A percentile compares a stretch with the other conserved stretches of the same genome.
Conservation (phyloP, 1,140 invertebrate genomes). For the Microplitis demolitor region DNA sequence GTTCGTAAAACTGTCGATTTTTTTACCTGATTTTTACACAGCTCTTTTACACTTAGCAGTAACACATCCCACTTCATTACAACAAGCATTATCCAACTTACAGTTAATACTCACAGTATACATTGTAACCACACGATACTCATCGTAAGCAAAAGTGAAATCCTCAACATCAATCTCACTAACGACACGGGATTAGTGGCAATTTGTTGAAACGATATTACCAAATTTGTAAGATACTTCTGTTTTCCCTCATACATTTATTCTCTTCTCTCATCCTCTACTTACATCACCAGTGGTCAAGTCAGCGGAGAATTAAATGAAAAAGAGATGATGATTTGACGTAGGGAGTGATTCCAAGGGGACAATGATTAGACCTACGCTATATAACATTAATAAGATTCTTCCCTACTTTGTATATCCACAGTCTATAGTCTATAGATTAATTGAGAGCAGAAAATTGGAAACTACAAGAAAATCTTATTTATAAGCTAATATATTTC, state of each 20-base stretch:
- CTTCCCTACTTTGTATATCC: not conserved
- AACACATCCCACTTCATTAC: constrained; percentile 31
- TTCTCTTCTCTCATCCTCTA: not conserved
- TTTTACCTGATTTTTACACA: not conserved
- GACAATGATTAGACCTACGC: constrained; percentile 3
- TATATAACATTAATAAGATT: not conserved
- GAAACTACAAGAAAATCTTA: not conserved
- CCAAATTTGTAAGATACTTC: constrained; percentile 33
- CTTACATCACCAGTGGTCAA: not conserved
- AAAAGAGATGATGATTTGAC: constrained; percentile 7
- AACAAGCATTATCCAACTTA: not conserved
- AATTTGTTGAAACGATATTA: constrained; percentile 36
- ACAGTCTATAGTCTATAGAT: not conserved
- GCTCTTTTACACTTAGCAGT: not conserved
- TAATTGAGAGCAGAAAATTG: not conserved
- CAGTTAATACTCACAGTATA: not conserved
- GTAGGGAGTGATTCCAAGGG: not conserved
- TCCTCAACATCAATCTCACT: constrained; percentile 37
- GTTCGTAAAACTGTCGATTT: constrained; percentile 17
- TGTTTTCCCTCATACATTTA: constrained; percentile 15
- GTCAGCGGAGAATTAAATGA: not conserved
- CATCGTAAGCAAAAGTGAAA: constrained; percentile 29
- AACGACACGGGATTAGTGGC: constrained; percentile 36
- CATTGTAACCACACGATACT: not conserved
- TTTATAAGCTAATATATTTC: no score